A percentile compares a stretch with the other conserved stretches of the same genome.
Conservation (phyloP, 2,113 vertebrate genomes). For the Neogale vison region DNA sequence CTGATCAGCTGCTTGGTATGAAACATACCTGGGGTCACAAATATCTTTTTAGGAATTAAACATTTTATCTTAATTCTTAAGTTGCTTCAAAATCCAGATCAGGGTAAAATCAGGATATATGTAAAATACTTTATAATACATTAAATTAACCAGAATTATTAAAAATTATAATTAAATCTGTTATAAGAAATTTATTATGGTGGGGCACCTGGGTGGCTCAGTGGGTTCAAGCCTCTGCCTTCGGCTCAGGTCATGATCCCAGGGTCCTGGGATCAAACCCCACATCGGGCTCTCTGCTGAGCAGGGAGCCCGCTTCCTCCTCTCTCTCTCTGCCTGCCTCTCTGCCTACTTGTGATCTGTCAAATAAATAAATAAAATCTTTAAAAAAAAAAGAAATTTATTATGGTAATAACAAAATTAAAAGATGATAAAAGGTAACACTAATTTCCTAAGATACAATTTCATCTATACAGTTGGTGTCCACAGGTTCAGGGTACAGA, state of each 20-base stretch:
- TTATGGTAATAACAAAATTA: constrained; percentile 96
- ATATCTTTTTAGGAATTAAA: not conserved
- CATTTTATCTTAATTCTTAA: constrained; percentile 93
- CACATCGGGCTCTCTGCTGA: too few relatives aligned
- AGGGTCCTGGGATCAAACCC: too few relatives aligned
- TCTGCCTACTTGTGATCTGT: too few relatives aligned
- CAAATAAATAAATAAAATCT: too few relatives aligned
- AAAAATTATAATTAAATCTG: constrained; percentile 91
- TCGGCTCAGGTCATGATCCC: too few relatives aligned
- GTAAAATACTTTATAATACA: constrained; percentile 98
- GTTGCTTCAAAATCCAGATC: constrained; percentile 88
- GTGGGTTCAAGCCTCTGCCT: too few relatives aligned
- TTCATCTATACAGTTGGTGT: constrained; percentile 92
- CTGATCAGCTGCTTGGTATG: not conserved
- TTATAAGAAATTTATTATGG: constrained; percentile 95
- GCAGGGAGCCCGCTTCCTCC: too few relatives aligned
- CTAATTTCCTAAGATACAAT: constrained; percentile 92
- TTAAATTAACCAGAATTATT: constrained; percentile 97
- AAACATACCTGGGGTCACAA: not conserved
- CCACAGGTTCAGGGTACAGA: constrained; percentile 85
- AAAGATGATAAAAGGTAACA: constrained; percentile 93
- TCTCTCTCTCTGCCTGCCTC: too few relatives aligned
- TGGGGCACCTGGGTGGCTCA: constrained; percentile 28
- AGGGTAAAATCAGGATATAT: constrained; percentile 92
- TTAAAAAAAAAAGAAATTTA: constrained; percentile 89